Evolutionary conservation across 2,113 vertebrate species (phyloP).

Genomic region (Myotis lucifugus): DNA sequence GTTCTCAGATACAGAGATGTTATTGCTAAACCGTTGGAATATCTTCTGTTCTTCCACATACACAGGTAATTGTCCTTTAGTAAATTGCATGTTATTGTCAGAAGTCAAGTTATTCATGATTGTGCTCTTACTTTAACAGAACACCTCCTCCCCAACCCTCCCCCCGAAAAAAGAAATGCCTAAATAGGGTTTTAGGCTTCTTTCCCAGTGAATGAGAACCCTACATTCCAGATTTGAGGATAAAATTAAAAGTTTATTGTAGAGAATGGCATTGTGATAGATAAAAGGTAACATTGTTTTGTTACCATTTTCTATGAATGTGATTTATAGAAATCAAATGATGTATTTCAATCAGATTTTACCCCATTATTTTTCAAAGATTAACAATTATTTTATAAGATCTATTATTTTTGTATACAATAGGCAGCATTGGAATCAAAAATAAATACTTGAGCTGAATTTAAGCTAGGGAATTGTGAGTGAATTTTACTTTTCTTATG

Average conservation of each 20-base stretch:
- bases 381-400: background rate
- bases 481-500: background rate
- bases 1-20: background rate
- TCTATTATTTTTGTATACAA: background rate
- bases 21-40: background rate
- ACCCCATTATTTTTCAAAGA: background rate
- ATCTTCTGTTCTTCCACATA: background rate
- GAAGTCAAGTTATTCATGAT: background rate
- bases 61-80: background rate
- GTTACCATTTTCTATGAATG: background rate
- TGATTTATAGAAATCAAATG: background rate
- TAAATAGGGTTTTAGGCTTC: background rate
- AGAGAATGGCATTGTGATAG: background rate
- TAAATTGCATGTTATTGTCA: background rate
- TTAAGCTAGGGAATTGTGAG: background rate
- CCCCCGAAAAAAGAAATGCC: background rate
- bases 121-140: background rate
- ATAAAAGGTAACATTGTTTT: background rate
- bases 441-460: background rate
- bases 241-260: background rate
- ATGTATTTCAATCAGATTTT: background rate
- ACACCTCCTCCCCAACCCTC: fast-evolving
- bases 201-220: background rate
- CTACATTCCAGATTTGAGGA: background rate
- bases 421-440: background rate